A percentile compares a stretch with the other conserved stretches of the same genome.
Conservation (phyloP, 2,888 invertebrate species). For the Limnephilus lunatus region DNA sequence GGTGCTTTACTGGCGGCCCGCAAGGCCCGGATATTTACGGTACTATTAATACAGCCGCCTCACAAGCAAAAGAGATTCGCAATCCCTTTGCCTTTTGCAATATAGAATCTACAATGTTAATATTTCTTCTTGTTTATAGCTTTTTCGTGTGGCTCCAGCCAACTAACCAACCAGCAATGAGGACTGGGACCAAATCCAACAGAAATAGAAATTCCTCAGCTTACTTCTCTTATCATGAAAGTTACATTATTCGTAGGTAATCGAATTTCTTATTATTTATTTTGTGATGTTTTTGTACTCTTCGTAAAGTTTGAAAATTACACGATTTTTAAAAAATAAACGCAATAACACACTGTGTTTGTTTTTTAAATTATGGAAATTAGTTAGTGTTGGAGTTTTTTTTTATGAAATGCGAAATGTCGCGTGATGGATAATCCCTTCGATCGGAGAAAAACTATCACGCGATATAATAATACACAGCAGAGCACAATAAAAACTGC, state of each 20-base stretch:
- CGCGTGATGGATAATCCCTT: background rate
- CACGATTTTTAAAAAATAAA: background rate
- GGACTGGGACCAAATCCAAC: background rate
- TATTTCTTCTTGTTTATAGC: background rate
- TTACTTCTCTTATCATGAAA: background rate
- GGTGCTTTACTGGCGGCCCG: constrained; percentile 52
- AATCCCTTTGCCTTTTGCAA: constrained; percentile 2
- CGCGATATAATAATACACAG: background rate
- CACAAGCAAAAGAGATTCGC: background rate
- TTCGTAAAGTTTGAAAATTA: background rate
- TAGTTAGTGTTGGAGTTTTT: background rate
- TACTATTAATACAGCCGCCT: constrained; percentile 50
- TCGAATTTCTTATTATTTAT: background rate
- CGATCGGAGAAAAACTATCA: background rate
- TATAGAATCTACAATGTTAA: background rate
- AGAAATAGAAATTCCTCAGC: background rate
- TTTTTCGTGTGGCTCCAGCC: background rate
- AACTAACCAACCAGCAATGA: background rate
- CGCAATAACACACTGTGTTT: no score
- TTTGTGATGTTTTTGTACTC: background rate
- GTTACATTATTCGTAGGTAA: background rate
- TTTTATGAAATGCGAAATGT: background rate
- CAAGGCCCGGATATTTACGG: constrained; percentile 57
- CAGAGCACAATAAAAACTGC: background rate
- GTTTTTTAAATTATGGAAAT: no score